Evolutionary conservation across 2,113 vertebrate species (phyloP), one percentile per base, ranked within the genome.

Genomic region (Blennius ocellaris): DNA sequence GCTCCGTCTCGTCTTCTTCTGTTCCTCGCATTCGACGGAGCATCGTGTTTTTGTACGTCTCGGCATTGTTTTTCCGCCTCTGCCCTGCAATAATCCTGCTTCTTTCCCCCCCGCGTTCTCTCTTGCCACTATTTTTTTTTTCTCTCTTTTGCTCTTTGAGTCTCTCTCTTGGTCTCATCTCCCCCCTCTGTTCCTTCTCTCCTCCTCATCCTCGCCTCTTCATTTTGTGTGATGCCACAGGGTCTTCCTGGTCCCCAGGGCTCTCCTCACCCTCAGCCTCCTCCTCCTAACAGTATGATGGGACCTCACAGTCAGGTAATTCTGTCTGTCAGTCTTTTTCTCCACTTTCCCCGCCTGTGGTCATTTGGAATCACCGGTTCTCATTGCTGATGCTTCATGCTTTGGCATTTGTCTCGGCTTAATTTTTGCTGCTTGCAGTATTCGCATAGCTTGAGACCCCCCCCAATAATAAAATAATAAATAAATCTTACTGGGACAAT

Each of bases 281-380:
- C 97, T 96, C 97, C 96, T 93, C 96, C 97, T 95, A 99, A 97
- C 96, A 97, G 95, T 96, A 99, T 99, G 97, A 99, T 99, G 98
- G 98, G 98, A 95, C 97, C 97, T 89, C 98, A 99, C 94, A 97
- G 96, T 95, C 98, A 99, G 97, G 98, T 99, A 98, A 96, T 40
- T 7, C 79, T 63, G 80, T 56, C 7, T 55, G 64, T 77, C 64
- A 67, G 58, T 60, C 11, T 69, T 11, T 55, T 21, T 45, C 44
- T 45, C 82, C 66, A 78, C 57, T 68, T 69, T 77, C 69, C 52
- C 82, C 76, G 1, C 76, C 72, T 74, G 86, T 73, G 17, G 56
- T 69, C 84, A 85, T 82, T 77, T 84, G 76, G 78, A 76, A 76
- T 69, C 51, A 5, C 54, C 48, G 59, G 52, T 83, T 87, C 81